Percentiles rank a stretch among this genome's conserved stretches.
These are phyloP conservation scores for Callimorpha dominula DNA, from an alignment of 2,888 invertebrate genomes.

Conservation along the genomic window DNA sequence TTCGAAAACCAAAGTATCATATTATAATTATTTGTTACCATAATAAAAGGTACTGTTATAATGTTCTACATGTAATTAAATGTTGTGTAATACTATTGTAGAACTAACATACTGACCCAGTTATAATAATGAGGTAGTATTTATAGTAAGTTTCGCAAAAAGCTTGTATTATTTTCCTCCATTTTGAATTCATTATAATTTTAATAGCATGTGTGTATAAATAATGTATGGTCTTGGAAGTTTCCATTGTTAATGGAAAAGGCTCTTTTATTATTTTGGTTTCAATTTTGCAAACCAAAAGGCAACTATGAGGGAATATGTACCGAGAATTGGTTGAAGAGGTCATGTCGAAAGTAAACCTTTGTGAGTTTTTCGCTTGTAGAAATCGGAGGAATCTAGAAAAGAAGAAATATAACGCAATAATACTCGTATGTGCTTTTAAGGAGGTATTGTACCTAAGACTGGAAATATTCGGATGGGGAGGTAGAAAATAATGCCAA, in stretches of 20 bases:
- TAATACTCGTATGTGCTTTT: no score
- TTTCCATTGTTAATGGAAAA: neutral
- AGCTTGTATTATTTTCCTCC: neutral
- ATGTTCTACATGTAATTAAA: neutral
- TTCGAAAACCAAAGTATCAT: neutral
- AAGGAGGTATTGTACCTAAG: no score
- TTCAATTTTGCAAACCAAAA: no score
- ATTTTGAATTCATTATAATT: neutral
- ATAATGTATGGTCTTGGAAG: neutral
- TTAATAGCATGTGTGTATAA: neutral
- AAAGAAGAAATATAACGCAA: no score
- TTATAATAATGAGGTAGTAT: constrained; percentile 3
- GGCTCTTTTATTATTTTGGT: no score
- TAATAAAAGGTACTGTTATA: no score
- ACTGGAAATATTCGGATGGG: no score
- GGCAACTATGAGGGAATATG: neutral
- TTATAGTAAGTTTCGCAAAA: neutral
- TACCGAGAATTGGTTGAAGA: neutral
- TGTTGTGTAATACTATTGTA: neutral
- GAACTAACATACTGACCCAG: constrained; percentile 5
- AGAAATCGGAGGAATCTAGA: no score
- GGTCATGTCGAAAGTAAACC: neutral
- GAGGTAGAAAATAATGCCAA: no score
- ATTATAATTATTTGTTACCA: no score
- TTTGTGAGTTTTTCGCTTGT: no score